Conservation (phyloP, 2,113 vertebrate species). For the Cinclus mexicanus region DNA sequence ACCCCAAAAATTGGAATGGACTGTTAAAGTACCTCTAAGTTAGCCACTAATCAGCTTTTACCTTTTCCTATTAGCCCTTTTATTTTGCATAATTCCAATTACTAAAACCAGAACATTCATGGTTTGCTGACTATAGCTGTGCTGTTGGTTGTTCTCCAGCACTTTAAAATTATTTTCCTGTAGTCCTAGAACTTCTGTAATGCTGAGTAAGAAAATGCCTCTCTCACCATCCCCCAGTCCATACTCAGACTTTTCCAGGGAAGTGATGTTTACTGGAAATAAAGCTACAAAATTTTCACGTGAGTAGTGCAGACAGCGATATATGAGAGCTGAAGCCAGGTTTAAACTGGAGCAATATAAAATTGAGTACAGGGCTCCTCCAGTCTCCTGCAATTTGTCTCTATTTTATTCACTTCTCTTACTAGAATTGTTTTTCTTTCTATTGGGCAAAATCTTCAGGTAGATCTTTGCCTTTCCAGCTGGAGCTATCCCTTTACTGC, state of each 20-base stretch:
- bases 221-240: not conserved
- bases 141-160: not conserved
- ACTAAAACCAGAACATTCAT: not conserved
- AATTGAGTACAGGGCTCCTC: not conserved
- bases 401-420: not conserved
- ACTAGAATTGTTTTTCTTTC: not conserved
- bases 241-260: not conserved
- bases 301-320: not conserved
- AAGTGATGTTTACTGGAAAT: not conserved
- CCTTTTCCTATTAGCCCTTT: not conserved
- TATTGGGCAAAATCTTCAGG: not conserved
- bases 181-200: not conserved
- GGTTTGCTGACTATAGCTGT: not conserved
- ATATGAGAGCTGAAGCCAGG: not conserved
- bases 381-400: not conserved
- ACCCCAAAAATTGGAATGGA: accelerated
- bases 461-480: not conserved
- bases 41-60: not conserved
- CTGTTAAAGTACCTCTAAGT: not conserved
- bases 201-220: not conserved
- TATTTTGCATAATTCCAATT: not conserved
- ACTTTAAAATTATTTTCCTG: not conserved
- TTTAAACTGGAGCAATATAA: not conserved
- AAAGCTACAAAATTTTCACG: not conserved
- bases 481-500: not conserved